A percentile compares a stretch with the other conserved stretches of the same genome.
These are phyloP conservation scores for Myiotriccus ornatus DNA, from an alignment of 2,797 vertebrate species.

Conservation along the genomic window DNA sequence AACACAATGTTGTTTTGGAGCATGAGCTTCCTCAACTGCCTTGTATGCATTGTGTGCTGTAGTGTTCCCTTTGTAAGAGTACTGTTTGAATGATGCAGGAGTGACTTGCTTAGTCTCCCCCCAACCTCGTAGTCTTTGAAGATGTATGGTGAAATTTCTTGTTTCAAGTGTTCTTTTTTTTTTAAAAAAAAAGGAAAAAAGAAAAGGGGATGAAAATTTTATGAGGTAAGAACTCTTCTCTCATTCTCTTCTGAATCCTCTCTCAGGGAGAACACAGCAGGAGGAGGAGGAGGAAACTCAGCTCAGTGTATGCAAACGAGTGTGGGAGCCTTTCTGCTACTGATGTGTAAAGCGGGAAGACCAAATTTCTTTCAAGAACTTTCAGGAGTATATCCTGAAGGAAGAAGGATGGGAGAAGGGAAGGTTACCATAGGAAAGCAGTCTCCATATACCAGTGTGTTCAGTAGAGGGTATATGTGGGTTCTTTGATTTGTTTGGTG, in stretches of 20 bases:
- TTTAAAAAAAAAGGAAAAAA: not conserved
- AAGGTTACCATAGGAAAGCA: not conserved
- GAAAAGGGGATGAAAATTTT: not conserved
- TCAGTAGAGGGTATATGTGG: not conserved
- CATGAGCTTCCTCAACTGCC: not conserved
- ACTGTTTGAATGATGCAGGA: not conserved
- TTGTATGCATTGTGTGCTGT: not conserved
- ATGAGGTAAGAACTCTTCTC: not conserved
- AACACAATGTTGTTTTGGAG: not conserved
- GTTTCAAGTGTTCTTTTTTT: not conserved
- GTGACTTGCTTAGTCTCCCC: not conserved
- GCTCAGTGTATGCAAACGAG: not conserved
- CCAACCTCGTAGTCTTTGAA: not conserved
- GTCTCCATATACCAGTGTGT: not conserved
- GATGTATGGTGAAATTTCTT: not conserved
- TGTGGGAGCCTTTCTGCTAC: not conserved
- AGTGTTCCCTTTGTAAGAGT: not conserved
- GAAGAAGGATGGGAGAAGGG: not conserved
- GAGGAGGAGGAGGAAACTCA: not conserved
- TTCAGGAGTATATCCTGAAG: not conserved
- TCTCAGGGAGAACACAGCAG: not conserved
- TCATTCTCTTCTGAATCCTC: not conserved
- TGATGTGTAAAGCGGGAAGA: not conserved
- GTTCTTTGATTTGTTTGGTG: not conserved
- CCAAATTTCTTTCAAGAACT: not conserved